Conservation (phyloP, 2,888 invertebrate species). For the Hermaeophaga mercurialis region DNA sequence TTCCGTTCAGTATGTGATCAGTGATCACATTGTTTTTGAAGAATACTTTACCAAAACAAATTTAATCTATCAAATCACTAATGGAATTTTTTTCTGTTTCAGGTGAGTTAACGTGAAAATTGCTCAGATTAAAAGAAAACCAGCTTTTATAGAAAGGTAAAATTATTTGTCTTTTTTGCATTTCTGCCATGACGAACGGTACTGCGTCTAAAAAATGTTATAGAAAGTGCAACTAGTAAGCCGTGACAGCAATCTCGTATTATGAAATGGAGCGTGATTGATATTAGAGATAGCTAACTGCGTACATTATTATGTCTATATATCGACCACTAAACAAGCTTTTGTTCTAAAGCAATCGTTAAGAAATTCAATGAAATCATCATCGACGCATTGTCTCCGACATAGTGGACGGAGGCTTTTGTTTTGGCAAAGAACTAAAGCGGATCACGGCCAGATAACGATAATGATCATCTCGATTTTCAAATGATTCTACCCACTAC, state of each 20-base stretch:
- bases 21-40: too few relatives aligned
- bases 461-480: too few relatives aligned
- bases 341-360: neutral
- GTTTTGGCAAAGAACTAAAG: neutral
- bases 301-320: neutral
- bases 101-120: too few relatives aligned
- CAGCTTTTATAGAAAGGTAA: too few relatives aligned
- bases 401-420: neutral
- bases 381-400: neutral
- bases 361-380: neutral
- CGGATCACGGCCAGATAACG: neutral
- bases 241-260: neutral
- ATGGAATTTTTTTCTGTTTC: too few relatives aligned
- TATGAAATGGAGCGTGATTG: conserved; percentile 2
- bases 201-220: neutral
- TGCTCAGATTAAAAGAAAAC: too few relatives aligned
- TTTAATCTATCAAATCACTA: too few relatives aligned
- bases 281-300: neutral
- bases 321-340: neutral
- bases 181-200: too few relatives aligned
- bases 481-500: too few relatives aligned
- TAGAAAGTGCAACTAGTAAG: neutral
- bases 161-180: too few relatives aligned
- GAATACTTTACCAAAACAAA: too few relatives aligned
- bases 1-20: too few relatives aligned